Conservation (phyloP, 2,888 invertebrate genomes). For the Epistrophe grossulariae region DNA sequence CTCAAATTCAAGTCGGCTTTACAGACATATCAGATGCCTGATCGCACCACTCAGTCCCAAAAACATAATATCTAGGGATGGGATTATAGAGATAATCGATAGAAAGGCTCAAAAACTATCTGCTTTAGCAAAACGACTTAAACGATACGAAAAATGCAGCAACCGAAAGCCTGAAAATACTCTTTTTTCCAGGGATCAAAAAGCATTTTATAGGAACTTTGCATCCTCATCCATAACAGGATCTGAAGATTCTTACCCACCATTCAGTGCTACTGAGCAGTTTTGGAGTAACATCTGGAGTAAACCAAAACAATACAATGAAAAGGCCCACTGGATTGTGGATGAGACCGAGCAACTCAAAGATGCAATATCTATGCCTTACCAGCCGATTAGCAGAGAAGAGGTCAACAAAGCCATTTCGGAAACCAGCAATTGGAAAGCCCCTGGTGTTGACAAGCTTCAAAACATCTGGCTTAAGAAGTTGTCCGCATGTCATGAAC, state of each 20-base stretch:
- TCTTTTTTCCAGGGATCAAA: no score
- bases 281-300: constrained; percentile 9
- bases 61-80: not conserved
- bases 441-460: not conserved
- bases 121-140: not conserved
- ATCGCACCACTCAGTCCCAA: no score
- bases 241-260: not conserved
- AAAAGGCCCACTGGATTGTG: not conserved
- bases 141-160: not conserved
- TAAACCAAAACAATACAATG: not conserved
- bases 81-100: not conserved
- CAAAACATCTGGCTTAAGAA: constrained; percentile 12
- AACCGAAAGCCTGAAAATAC: no score
- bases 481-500: not conserved
- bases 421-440: not conserved
- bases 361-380: not conserved
- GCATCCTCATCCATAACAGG: not conserved
- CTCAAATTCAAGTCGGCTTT: not conserved
- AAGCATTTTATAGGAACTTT: no score
- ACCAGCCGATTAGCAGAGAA: not conserved
- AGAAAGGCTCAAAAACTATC: not conserved
- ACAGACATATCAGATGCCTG: no score
- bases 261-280: not conserved
- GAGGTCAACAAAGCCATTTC: not conserved
- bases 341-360: not conserved